Percentiles rank a stretch among this genome's conserved stretches.
phyloP scores from a whole-genome alignment of 2,797 vertebrate species.

The Hippopotamyrus pictus region DNA sequence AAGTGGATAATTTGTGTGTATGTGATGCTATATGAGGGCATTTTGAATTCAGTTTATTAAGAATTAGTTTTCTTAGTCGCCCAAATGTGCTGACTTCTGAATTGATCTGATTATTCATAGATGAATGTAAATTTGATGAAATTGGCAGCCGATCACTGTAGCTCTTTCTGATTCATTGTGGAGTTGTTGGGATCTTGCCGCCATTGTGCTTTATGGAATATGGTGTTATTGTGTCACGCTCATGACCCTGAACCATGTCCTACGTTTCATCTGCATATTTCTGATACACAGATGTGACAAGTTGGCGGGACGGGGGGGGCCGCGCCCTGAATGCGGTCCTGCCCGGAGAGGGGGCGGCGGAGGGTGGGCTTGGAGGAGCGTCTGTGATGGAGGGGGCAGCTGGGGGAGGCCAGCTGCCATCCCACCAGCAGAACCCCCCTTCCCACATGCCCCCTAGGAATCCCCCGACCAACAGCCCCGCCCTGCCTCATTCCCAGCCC shows the following conservation, averaged over 20 bases:
- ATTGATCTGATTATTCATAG: neutral
- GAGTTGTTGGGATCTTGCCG: neutral
- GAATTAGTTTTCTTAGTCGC: neutral
- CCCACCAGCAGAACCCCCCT: conserved; percentile 50
- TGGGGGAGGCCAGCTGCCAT: conserved; percentile 48
- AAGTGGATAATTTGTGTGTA: neutral
- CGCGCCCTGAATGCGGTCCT: conserved; percentile 68
- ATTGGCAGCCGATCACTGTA: neutral
- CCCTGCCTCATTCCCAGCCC: conserved; percentile 68
- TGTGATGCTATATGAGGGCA: neutral
- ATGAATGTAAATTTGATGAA: neutral
- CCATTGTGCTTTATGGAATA: neutral
- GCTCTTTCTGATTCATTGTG: neutral
- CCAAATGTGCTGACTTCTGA: neutral
- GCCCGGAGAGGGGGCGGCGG: conserved; percentile 69
- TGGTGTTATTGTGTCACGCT: too few relatives aligned
- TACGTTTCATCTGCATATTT: neutral
- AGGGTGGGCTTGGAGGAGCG: conserved; percentile 69
- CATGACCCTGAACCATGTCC: neutral
- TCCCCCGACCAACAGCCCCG: conserved; percentile 64
- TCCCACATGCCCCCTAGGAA: conserved; percentile 65
- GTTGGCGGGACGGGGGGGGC: conserved; percentile 92
- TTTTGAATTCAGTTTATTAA: neutral
- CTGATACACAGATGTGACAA: conserved; percentile 69
- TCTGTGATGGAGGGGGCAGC: conserved; percentile 69